Conservation (phyloP, 1,140 invertebrate species). For the Neelides sp. region DNA sequence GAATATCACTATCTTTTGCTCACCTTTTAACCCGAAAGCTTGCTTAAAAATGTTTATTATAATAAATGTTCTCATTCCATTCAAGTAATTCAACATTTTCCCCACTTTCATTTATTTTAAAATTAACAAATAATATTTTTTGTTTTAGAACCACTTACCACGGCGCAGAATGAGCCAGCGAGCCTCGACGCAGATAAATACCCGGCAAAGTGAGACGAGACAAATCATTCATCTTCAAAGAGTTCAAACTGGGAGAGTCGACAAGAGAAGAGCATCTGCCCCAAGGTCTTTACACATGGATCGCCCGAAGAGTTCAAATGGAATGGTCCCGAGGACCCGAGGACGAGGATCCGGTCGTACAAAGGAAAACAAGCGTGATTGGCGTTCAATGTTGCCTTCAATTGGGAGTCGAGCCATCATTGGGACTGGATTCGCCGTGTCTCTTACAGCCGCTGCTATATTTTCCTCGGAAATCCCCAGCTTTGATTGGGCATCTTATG, state of each 20-base stretch:
- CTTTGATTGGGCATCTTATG: no score
- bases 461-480: no score
- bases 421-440: no score
- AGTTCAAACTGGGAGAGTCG: constrained; percentile 2
- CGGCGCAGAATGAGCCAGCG: constrained; percentile 5
- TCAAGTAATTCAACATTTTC: neutral
- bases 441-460: no score
- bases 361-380: no score
- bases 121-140: neutral
- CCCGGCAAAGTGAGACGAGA: neutral
- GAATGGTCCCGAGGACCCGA: neutral
- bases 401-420: no score
- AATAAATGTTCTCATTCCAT: neutral
- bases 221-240: neutral
- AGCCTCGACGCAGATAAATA: neutral
- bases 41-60: neutral
- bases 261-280: neutral
- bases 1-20: neutral
- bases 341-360: neutral
- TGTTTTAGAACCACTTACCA: constrained; percentile 13
- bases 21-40: neutral
- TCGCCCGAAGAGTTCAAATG: neutral
- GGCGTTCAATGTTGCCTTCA: no score
- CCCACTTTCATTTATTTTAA: neutral
- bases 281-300: neutral